Evolutionary conservation across 2,797 vertebrate genomes (phyloP).

Genomic region (Siniperca undulata): DNA sequence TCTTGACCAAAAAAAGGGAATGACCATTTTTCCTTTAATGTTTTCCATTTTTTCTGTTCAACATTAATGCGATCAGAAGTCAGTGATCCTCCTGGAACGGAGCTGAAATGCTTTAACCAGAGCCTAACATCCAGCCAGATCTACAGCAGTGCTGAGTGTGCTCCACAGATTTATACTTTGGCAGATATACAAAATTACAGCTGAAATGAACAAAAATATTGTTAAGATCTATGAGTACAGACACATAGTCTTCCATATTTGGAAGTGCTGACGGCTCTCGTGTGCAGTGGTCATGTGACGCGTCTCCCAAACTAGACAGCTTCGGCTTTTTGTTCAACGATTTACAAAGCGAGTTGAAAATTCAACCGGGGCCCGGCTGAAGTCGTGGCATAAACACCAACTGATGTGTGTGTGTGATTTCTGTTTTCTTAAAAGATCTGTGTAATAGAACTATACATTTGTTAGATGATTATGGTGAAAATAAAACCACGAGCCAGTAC

Average conservation of each 20-base stretch:
- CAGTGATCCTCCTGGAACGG: conserved; percentile 17
- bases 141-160: conserved; percentile 50
- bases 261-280: conserved; percentile 54
- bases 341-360: conserved; percentile 34
- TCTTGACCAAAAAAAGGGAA: conserved; percentile 29
- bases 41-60: conserved; percentile 25
- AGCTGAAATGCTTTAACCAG: conserved; percentile 53
- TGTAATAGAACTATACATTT: conserved; percentile 60
- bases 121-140: conserved; percentile 31
- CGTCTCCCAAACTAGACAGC: conserved; percentile 15
- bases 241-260: conserved; percentile 5
- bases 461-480: conserved; percentile 68
- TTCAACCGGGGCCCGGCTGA: conserved; percentile 25
- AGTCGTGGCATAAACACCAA: conserved; percentile 44
- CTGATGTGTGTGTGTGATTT: conserved; percentile 38
- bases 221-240: conserved; percentile 36
- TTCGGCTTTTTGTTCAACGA: conserved; percentile 25
- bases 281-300: conserved; percentile 41
- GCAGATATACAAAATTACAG: conserved; percentile 65
- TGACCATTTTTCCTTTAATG: conserved; percentile 19
- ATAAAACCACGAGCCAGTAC: conserved; percentile 73
- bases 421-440: conserved; percentile 51
- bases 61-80: conserved; percentile 1
- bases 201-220: conserved; percentile 40
- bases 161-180: conserved; percentile 66